Conservation (phyloP, 2,797 vertebrate species). For the Tympanoctomys barrerae region DNA sequence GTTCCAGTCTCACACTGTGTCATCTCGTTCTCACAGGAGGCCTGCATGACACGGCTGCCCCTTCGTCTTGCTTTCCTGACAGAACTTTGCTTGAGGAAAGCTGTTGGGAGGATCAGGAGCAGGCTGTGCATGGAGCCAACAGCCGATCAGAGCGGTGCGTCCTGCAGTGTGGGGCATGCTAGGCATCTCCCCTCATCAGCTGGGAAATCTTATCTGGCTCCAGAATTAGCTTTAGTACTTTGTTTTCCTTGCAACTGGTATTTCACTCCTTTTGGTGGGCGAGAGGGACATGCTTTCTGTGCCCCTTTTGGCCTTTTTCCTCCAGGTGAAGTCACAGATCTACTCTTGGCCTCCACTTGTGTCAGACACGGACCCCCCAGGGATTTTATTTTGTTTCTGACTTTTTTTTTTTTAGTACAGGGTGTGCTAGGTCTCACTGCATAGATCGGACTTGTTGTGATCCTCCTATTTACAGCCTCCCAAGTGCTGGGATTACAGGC, state of each 20-base stretch:
- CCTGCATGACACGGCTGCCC: not conserved
- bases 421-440: too few relatives aligned
- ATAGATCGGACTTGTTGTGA: too few relatives aligned
- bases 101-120: not conserved
- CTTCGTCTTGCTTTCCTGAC: not conserved
- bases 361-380: not conserved
- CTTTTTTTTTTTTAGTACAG: not conserved
- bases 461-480: too few relatives aligned
- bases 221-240: not conserved
- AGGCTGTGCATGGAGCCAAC: not conserved
- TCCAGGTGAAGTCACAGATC: constrained; percentile 8
- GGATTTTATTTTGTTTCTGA: constrained; percentile 39
- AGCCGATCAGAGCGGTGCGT: not conserved
- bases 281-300: constrained; percentile 53
- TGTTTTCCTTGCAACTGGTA: not conserved
- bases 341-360: constrained; percentile 21
- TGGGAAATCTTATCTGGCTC: not conserved
- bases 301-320: constrained; percentile 12
- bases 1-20: too few relatives aligned
- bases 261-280: constrained; percentile 49
- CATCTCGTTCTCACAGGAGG: not conserved
- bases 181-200: not conserved
- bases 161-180: not conserved
- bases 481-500: too few relatives aligned
- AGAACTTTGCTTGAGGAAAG: not conserved